A percentile compares a stretch with the other conserved stretches of the same genome.
phyloP scores from a whole-genome alignment of 2,113 vertebrate genomes.

The Cinclus cinclus region DNA sequence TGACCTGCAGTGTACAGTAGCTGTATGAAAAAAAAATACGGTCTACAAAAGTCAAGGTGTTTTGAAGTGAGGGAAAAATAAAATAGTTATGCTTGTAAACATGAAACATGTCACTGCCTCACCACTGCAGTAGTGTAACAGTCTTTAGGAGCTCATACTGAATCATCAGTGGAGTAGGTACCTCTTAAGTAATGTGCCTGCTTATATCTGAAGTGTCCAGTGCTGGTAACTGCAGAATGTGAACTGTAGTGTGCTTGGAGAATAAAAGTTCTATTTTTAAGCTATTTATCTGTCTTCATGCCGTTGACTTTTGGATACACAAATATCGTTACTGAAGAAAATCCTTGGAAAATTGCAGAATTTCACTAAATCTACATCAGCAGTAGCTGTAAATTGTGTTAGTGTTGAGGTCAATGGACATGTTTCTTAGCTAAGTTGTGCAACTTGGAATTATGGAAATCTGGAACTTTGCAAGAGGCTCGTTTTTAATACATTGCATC shows the following conservation, averaged over 20 bases:
- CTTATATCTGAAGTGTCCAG: neutral
- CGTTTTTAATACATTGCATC: neutral
- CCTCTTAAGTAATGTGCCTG: neutral
- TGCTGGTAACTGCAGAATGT: neutral
- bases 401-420: accelerated
- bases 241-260: neutral
- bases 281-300: neutral
- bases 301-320: neutral
- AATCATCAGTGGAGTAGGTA: neutral
- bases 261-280: neutral
- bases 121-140: neutral
- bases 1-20: neutral
- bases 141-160: neutral
- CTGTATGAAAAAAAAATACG: neutral
- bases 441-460: neutral
- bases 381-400: neutral
- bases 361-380: neutral
- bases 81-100: neutral
- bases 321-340: neutral
- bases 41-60: neutral
- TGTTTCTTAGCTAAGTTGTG: neutral
- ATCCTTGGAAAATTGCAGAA: neutral
- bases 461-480: neutral
- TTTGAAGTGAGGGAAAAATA: neutral
- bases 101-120: neutral